Evolutionary conservation across 2,797 vertebrate species (phyloP).

Genomic region (Falco columbarius): DNA sequence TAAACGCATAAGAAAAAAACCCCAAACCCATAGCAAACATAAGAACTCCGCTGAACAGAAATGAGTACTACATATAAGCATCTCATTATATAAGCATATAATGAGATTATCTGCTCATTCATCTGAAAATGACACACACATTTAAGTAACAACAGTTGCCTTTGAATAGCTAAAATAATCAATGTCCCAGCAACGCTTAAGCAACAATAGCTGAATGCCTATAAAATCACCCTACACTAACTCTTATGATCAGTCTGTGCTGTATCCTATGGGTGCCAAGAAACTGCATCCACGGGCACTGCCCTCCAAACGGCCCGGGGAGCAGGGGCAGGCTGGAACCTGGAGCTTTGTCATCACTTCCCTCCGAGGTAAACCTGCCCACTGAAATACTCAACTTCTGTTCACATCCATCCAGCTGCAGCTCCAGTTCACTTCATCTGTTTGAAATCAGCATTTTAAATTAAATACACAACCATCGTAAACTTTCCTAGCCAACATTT

Average conservation of each 20-base stretch:
- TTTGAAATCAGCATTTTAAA: background rate
- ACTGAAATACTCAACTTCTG: background rate
- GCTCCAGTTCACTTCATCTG: background rate
- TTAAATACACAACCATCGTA: background rate
- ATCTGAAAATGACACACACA: background rate
- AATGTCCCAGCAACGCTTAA: background rate
- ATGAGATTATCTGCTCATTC: background rate
- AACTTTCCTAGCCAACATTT: background rate
- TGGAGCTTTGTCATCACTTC: background rate
- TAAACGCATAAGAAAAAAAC: fast-evolving
- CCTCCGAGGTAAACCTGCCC: background rate
- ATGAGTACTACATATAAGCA: background rate
- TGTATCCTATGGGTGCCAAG: background rate
- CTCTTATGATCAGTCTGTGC: background rate
- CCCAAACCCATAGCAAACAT: background rate
- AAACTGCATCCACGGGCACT: background rate
- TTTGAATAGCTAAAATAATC: background rate
- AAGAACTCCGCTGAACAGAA: background rate
- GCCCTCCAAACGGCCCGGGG: background rate
- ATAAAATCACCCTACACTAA: background rate
- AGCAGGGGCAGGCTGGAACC: background rate
- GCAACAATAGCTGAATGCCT: background rate
- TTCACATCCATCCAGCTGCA: background rate
- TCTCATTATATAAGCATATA: no score
- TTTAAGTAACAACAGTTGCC: background rate